Base-by-base conservation (phyloP, 2,888 invertebrate genomes). In the Brenthis ino region DNA sequence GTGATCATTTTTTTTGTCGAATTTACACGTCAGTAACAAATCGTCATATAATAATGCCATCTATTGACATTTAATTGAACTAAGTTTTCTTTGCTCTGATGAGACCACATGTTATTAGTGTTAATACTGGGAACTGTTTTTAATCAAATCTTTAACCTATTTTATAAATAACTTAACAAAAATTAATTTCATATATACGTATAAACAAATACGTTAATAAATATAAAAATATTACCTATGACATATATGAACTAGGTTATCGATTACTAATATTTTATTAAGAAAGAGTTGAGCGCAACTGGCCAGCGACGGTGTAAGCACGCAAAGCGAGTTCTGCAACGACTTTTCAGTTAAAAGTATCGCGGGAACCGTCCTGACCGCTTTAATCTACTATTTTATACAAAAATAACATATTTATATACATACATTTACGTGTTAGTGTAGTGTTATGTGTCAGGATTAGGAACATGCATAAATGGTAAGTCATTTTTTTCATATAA, bases 341-440 rank as follows among this genome's bases (percentile, higher is more conserved):
- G 82, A 83, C 79, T 87, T 88, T 90, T 86, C 91, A 92, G 91
- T 91, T 86, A 83, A 86, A 87, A 84, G 83, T 79, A 85, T 82
- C 83, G 81, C 85, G 85, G 80, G 83, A 77, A 76, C 82, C 81
- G 82, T 80, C 81, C 78, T 82, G 79, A 85, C 84, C 85, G 86
- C 83, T 84, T 63, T 80, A 79, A 72, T 77, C 65, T 64, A 66
- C 33, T 68, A 65, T 50, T 57, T 57, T 54, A 54, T 14, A 56
- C 60, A 58, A 65, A 68, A 33, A 63, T 33, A 63, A 16, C 16
- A 37, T 63, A 20, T 37, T 53, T 33, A 5, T 51, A 61, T 48
- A 61, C 33, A 43, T 16, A 51, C 33, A 51, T 53, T 58, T 64
- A 28, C 51, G 69, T 74, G 74, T 28, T n/a, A 63, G 71, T 74